Percentiles rank a stretch among this genome's conserved stretches.
Evolutionary conservation across 2,888 invertebrate species (phyloP).

Genomic region (Pyrochroa serraticornis): DNA sequence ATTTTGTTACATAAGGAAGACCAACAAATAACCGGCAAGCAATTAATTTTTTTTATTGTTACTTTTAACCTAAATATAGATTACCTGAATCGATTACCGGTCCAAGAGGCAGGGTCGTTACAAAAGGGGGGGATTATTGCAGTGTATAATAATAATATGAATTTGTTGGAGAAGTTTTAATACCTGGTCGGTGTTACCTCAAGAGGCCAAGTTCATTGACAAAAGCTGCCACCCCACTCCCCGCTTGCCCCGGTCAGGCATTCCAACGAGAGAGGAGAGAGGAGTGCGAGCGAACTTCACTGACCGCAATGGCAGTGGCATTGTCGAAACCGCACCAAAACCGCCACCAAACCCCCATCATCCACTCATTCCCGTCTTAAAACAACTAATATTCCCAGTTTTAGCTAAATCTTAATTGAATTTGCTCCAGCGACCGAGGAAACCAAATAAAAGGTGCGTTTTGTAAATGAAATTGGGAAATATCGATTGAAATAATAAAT

Average conservation of each 20-base stretch:
- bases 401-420: too few relatives aligned
- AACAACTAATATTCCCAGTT: not conserved
- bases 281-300: conserved; percentile 23
- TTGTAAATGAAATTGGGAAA: conserved; percentile 15
- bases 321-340: conserved; percentile 15
- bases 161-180: conserved; percentile 27
- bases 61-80: conserved; percentile 14
- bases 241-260: conserved; percentile 38
- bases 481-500: conserved; percentile 15
- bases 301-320: conserved; percentile 23
- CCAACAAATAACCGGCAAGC: too few relatives aligned
- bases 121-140: conserved; percentile 21
- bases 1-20: not conserved
- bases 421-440: not conserved
- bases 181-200: conserved; percentile 30
- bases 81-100: conserved; percentile 15
- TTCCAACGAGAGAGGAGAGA: conserved; percentile 34
- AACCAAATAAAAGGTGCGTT: not conserved
- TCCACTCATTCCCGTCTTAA: not conserved
- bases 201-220: conserved; percentile 43
- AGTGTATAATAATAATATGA: conserved; percentile 29
- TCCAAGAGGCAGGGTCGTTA: conserved; percentile 7
- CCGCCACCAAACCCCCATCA: conserved; percentile 13
- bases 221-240: conserved; percentile 41
- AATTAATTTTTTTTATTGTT: conserved; percentile 8